Evolutionary conservation across 1,140 invertebrate species (phyloP).

Genomic region (Trissolcus basalis): DNA sequence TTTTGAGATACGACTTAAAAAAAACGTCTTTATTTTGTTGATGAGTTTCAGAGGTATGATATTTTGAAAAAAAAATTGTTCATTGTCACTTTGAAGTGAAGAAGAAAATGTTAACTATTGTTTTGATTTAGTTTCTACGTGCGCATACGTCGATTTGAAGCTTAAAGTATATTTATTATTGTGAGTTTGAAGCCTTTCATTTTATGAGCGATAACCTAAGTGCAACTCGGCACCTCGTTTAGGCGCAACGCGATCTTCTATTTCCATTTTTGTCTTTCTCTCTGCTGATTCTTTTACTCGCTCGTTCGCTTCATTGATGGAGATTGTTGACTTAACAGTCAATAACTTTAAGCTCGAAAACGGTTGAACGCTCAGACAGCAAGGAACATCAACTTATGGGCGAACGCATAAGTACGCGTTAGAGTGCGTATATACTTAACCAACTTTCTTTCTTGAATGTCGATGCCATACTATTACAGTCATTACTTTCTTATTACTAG

Average conservation of each 20-base stretch:
- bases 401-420: conserved; percentile 21
- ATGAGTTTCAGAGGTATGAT: too few species aligned
- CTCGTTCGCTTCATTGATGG: conserved; percentile 50
- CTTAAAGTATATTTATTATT: conserved; percentile 58
- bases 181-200: conserved; percentile 43
- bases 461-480: conserved; percentile 49
- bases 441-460: conserved; percentile 52
- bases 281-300: conserved; percentile 24
- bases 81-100: too few species aligned
- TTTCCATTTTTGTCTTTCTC: conserved; percentile 31
- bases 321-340: conserved; percentile 67
- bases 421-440: conserved; percentile 38
- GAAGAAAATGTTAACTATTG: not conserved
- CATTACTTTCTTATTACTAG: conserved; percentile 70
- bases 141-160: conserved; percentile 19
- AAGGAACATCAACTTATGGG: conserved; percentile 61
- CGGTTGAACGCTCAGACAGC: conserved; percentile 53
- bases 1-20: too few species aligned
- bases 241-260: conserved; percentile 36
- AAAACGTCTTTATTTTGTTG: too few species aligned
- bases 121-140: not conserved
- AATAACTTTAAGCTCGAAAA: conserved; percentile 63
- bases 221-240: conserved; percentile 53
- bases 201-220: conserved; percentile 65
- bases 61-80: too few species aligned